A percentile compares a stretch with the other conserved stretches of the same genome.
phyloP scores from a whole-genome alignment of 2,888 invertebrate genomes.

The Creontiades dilutus region DNA sequence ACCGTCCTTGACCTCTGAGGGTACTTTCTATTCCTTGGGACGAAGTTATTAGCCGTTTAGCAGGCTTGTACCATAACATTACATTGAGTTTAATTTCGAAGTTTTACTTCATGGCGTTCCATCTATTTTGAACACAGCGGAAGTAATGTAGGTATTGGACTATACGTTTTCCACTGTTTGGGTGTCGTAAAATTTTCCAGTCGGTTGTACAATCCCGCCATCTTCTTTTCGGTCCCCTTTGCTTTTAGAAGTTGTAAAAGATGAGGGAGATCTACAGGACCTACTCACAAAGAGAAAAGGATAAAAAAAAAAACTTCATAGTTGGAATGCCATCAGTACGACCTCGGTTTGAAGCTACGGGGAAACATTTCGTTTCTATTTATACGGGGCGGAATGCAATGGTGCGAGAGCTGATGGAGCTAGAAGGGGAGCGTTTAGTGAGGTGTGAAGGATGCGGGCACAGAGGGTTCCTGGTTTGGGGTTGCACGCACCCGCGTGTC shows the following conservation, averaged over 20 bases:
- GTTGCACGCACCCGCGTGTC: slow-evolving; percentile 21
- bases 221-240: background rate
- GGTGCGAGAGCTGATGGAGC: slow-evolving; percentile 53
- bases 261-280: background rate
- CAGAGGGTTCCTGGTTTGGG: slow-evolving; percentile 45
- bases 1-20: too few species aligned
- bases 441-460: slow-evolving; percentile 67
- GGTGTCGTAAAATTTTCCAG: slow-evolving; percentile 57
- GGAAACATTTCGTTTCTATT: slow-evolving; percentile 59
- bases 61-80: too few species aligned
- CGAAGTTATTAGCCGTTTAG: too few species aligned
- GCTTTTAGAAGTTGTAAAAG: background rate
- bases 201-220: background rate
- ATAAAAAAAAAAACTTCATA: background rate
- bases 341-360: background rate
- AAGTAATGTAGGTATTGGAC: slow-evolving; percentile 26
- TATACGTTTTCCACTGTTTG: slow-evolving; percentile 8
- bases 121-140: slow-evolving; percentile 3
- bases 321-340: slow-evolving; percentile 28
- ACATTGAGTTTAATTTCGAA: background rate
- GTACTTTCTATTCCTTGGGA: too few species aligned
- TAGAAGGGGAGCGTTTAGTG: slow-evolving; percentile 46
- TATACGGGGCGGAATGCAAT: slow-evolving; percentile 56
- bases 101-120: background rate
- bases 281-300: background rate